Base-by-base conservation (phyloP, 1,140 invertebrate species). In the Neodiprion lecontei region DNA sequence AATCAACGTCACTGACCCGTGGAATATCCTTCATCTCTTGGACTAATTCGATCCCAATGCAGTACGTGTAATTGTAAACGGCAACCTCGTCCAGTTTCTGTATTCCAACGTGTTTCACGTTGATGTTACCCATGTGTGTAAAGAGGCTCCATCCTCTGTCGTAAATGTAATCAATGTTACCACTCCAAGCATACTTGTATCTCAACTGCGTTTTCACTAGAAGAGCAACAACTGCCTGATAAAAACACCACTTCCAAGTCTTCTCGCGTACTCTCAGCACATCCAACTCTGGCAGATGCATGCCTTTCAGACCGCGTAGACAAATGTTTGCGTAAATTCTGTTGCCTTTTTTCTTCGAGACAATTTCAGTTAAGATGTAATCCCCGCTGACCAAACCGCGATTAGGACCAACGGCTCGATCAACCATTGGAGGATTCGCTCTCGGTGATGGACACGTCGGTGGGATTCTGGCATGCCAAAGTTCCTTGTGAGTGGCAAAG, bases 161-260 rank as follows among this genome's bases (percentile, higher is more conserved):
- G 73, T 85, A 87, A 65, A 87, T 86, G 71, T 87, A 87, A 74
- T 87, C 86, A 49, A 87, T 77, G 73, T 86, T 86, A 3, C 70
- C 80, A 74, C 80, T 81, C 81, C 81, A 82, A 0, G 76, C 79
- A 70, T 79, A 83, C 69, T 85, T 86, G 68, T 87, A 87, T 85
- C 85, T 84, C 1, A 87, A 49, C 69, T 87, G 86, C 1, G 86
- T 87, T 73, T 86, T 87, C 9, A 79, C 81, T 1, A 86, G 65
- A 11, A 87, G 74, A 8, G 84, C 85, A 40, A 86, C 79, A 9
- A 86, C 8, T 9, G 81, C 84, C 67, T 85, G 84, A 74, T 82
- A 86, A 50, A 86, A 81, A 17, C 85, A 86, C 65, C 86, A 87
- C 50, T 87, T 87, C 85, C 85, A 86, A 14, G 84, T 85, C 12